Percentiles rank a stretch among this genome's conserved stretches.
Conservation (phyloP, 2,113 vertebrate species). For the Scomber scombrus region DNA sequence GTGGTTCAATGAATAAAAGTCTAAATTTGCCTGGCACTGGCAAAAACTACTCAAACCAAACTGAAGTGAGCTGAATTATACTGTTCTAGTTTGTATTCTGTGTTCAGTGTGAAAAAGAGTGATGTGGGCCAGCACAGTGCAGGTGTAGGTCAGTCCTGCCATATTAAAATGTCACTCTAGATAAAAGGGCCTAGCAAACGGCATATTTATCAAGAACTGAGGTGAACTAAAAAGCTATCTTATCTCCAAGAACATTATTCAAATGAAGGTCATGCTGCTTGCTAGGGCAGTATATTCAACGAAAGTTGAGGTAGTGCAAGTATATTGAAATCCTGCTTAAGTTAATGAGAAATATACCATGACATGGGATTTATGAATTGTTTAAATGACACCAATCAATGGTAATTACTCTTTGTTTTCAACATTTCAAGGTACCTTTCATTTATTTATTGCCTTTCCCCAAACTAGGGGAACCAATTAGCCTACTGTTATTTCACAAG, state of each 20-base stretch:
- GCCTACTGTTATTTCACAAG: constrained; percentile 54
- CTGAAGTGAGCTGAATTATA: constrained; percentile 26
- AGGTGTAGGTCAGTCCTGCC: constrained; percentile 53
- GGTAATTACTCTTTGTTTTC: constrained; percentile 56
- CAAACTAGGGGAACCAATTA: constrained; percentile 62
- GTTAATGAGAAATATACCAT: constrained; percentile 43
- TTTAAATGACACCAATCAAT: constrained; percentile 56
- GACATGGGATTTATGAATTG: constrained; percentile 27
- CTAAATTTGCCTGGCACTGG: constrained; percentile 14
- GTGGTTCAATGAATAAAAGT: constrained; percentile 13
- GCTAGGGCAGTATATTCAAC: constrained; percentile 7
- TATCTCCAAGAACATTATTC: constrained; percentile 67
- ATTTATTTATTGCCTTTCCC: constrained; percentile 42
- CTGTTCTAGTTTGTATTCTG: constrained; percentile 29
- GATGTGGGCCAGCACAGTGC: constrained; percentile 32
- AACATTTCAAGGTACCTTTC: constrained; percentile 42
- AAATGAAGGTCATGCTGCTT: constrained; percentile 66
- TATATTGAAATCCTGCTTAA: constrained; percentile 22
- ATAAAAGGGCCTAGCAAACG: constrained; percentile 54
- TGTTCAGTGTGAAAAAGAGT: constrained; percentile 25
- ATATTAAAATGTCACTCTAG: constrained; percentile 64
- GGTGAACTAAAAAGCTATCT: constrained; percentile 63
- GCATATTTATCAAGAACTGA: constrained; percentile 56
- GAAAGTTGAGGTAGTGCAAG: constrained; percentile 8
- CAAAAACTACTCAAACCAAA: constrained; percentile 6